Evolutionary conservation across 2,888 invertebrate species (phyloP), one percentile per base, ranked within the genome.

Genomic region (Anticlea derivata): DNA sequence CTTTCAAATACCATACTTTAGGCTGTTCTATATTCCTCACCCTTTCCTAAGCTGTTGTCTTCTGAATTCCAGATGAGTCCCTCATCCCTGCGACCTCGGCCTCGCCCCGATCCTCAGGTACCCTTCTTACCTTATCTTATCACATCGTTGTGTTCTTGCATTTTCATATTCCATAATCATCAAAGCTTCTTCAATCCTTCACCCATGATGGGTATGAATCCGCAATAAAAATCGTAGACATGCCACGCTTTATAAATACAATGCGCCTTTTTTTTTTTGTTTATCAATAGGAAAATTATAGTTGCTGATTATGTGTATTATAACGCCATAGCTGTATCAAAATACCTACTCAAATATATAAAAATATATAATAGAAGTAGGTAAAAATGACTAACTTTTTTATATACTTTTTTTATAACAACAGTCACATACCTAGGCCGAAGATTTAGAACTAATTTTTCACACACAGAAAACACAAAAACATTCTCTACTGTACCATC

Each of bases 31-130:
- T 76, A 73, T 73, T 80, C 79, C 80, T 73, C 61, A 64, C 63
- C 78, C 74, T 67, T 63, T 78, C 87, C 86, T 89, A 86, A 88
- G 82, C 80, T 85, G 76, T 83, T 89, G 82, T 91, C 79, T 88
- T 90, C 76, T 88, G 83, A 78, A 86, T 91, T 91, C 83, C 91
- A 91, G 91, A 91, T 91, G 90, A 89, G 83, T 91, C 90, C 86
- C 84, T 71, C 81, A 86, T 80, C 75, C 90, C 86, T 79, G 91
- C 82, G 83, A 86, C 88, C 76, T 80, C 80, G 86, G 86, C 87
- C 77, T 83, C 88, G 88, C 84, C 86, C 83, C 90, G 89, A 58
- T 87, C 90, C 89, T 86, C 91, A 91, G 91, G 91, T 90, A 91
- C 78, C 72, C 48, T 73, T 75, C 47, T 49, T 49, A 40, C 30